Evolutionary conservation across 2,113 vertebrate species (phyloP).

Genomic region (Alces alces): DNA sequence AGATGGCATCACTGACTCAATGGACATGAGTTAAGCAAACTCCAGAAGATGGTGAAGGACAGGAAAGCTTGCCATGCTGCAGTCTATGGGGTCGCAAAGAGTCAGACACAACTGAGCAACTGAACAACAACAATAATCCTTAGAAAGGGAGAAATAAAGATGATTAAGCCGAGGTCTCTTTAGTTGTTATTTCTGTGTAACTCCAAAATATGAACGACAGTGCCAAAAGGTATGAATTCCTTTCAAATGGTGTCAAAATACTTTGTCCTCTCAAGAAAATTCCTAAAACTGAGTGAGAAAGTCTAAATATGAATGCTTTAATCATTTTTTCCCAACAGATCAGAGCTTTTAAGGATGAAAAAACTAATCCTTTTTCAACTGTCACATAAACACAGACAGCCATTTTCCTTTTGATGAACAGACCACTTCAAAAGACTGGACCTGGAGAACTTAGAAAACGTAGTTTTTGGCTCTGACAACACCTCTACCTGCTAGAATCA

Average conservation of each 20-base stretch:
- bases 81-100: neutral
- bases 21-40: neutral
- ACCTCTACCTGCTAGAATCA: neutral
- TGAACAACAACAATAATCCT: neutral
- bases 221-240: slow-evolving; percentile 19
- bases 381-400: neutral
- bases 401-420: slow-evolving; percentile 20
- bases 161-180: neutral
- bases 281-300: slow-evolving; percentile 5
- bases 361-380: neutral
- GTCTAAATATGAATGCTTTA: slow-evolving; percentile 25
- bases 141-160: slow-evolving; percentile 42
- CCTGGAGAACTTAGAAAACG: neutral
- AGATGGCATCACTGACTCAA: neutral
- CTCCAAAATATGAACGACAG: neutral
- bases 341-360: slow-evolving; percentile 29
- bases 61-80: neutral
- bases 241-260: slow-evolving; percentile 43
- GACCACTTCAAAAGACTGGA: slow-evolving; percentile 8
- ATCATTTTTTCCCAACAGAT: neutral
- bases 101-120: neutral
- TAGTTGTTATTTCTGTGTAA: slow-evolving; percentile 26
- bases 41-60: neutral
- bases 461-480: slow-evolving; percentile 17
- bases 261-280: slow-evolving; percentile 27